phyloP scores from a whole-genome alignment of 1,140 invertebrate genomes.

The Delia radicum region DNA sequence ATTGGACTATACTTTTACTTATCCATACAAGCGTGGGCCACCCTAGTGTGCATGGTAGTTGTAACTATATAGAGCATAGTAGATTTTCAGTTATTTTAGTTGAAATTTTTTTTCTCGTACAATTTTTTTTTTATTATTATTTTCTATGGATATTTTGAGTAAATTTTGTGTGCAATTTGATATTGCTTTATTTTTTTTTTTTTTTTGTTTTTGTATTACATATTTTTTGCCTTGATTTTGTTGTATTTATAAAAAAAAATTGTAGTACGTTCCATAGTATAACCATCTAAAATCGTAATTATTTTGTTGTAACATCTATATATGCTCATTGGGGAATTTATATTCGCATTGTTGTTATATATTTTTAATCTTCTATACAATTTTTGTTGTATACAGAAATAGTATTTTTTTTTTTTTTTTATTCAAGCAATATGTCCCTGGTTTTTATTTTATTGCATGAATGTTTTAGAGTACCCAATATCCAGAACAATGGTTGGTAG shows the following conservation, averaged over 20 bases:
- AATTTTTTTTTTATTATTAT: neutral
- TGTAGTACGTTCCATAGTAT: neutral
- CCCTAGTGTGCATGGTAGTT: no score
- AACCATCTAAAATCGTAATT: neutral
- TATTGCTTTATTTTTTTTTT: no score
- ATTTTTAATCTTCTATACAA: neutral
- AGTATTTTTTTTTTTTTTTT: neutral
- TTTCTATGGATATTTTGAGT: constrained; percentile 1
- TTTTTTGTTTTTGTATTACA: no score
- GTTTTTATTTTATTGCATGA: neutral
- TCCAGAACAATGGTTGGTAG: no score
- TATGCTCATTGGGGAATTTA: neutral
- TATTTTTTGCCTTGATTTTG: no score
- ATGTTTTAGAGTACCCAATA: no score
- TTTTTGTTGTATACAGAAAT: neutral
- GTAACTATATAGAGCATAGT: neutral
- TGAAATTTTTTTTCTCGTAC: neutral
- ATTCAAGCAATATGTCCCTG: neutral
- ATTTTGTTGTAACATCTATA: neutral
- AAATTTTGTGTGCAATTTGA: constrained; percentile 1
- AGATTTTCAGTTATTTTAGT: neutral
- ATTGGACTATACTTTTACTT: no score
- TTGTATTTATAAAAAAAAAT: no score
- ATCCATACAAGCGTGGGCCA: no score
- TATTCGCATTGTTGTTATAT: neutral